Evolutionary conservation across 2,113 vertebrate species (phyloP).

Genomic region (Prunella himalayana): DNA sequence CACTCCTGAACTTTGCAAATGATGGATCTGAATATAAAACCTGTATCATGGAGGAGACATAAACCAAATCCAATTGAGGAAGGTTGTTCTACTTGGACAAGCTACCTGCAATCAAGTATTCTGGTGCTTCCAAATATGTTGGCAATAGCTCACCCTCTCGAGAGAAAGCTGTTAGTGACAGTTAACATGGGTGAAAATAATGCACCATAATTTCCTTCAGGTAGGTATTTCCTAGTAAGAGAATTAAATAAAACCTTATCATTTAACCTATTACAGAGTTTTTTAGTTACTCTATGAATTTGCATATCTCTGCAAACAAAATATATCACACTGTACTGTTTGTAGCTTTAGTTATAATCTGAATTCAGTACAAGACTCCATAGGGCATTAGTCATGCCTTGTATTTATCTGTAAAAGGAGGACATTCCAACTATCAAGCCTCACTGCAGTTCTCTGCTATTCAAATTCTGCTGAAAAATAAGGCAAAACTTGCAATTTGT

Average conservation of each 20-base stretch:
- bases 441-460: neutral
- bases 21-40: neutral
- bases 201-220: neutral
- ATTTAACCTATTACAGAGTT: neutral
- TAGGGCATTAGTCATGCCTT: neutral
- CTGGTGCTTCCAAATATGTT: neutral
- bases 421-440: neutral
- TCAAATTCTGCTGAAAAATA: neutral
- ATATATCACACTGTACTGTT: rapidly evolving
- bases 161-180: neutral
- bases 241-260: neutral
- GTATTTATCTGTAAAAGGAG: neutral
- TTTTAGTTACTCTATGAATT: neutral
- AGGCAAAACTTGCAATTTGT: neutral
- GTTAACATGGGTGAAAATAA: neutral
- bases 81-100: neutral
- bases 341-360: neutral
- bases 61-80: neutral
- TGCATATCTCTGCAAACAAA: neutral
- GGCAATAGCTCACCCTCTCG: neutral
- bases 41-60: neutral
- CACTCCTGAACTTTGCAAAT: neutral
- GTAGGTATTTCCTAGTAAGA: neutral
- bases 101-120: neutral
- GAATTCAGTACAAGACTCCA: neutral